Evolutionary conservation across 2,797 vertebrate genomes (phyloP).

Genomic region (Acrossocheilus wenchowensis): DNA sequence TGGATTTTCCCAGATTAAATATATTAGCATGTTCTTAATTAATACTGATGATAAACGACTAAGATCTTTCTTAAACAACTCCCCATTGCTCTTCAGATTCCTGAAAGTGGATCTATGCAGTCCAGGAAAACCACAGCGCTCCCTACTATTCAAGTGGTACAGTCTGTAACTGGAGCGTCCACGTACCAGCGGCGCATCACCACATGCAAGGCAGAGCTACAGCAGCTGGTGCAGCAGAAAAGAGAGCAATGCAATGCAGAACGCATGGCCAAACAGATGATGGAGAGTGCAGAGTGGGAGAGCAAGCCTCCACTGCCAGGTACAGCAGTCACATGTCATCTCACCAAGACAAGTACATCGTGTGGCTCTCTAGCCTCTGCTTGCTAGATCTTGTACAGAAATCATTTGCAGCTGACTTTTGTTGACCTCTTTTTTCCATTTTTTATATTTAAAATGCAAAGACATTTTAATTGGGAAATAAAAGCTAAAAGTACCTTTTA

Average conservation of each 20-base stretch:
- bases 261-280: conserved; percentile 94
- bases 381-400: neutral
- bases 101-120: conserved; percentile 79
- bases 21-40: neutral
- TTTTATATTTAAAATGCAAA: neutral
- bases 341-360: neutral
- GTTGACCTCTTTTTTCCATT: neutral
- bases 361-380: neutral
- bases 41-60: neutral
- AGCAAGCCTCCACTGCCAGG: conserved; percentile 93
- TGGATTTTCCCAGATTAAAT: neutral
- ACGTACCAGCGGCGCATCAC: conserved; percentile 90
- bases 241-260: conserved; percentile 94
- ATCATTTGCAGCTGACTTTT: neutral
- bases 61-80: neutral
- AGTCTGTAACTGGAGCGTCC: conserved; percentile 79
- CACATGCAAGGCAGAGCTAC: conserved; percentile 92
- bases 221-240: conserved; percentile 95
- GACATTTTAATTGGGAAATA: neutral
- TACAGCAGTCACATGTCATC: conserved; percentile 59
- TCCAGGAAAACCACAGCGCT: conserved; percentile 74
- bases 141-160: conserved; percentile 70
- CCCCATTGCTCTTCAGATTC: conserved; percentile 68
- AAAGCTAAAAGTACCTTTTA: neutral
- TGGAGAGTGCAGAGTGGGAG: conserved; percentile 98